A percentile compares a stretch with the other conserved stretches of the same genome.
Conservation (phyloP, 2,797 vertebrate genomes). For the Alectoris magna region DNA sequence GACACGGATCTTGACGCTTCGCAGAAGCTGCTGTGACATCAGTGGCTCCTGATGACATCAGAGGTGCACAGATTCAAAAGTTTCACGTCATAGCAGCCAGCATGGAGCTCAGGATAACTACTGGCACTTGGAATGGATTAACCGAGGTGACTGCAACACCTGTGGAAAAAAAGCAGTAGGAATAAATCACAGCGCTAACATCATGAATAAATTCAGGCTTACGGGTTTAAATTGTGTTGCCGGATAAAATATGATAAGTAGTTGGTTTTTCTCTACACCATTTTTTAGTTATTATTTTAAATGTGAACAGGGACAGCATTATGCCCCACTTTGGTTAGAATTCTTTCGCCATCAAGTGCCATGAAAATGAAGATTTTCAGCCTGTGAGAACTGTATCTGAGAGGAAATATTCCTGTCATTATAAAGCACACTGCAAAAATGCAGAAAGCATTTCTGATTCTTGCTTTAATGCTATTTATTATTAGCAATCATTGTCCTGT, state of each 20-base stretch:
- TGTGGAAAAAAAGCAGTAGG: not conserved
- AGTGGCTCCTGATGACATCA: slow-evolving; percentile 62
- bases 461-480: not conserved
- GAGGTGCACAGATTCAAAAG: not conserved
- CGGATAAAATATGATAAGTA: not conserved
- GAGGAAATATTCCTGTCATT: slow-evolving; percentile 19
- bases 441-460: slow-evolving; percentile 37
- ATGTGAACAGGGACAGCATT: not conserved
- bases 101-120: slow-evolving; percentile 21
- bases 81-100: slow-evolving; percentile 9
- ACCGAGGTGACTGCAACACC: not conserved
- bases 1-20: slow-evolving; percentile 46
- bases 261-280: not conserved
- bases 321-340: not conserved
- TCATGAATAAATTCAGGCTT: slow-evolving; percentile 12
- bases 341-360: slow-evolving; percentile 13
- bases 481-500: not conserved
- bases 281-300: not conserved
- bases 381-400: not conserved
- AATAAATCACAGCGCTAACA: slow-evolving; percentile 7
- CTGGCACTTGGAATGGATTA: slow-evolving; percentile 19
- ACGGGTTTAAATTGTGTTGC: not conserved
- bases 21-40: not conserved
- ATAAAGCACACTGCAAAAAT: not conserved
- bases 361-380: not conserved